These are phyloP conservation scores for Ibycter americanus DNA, from an alignment of 2,797 vertebrate species.

Conservation along the genomic window DNA sequence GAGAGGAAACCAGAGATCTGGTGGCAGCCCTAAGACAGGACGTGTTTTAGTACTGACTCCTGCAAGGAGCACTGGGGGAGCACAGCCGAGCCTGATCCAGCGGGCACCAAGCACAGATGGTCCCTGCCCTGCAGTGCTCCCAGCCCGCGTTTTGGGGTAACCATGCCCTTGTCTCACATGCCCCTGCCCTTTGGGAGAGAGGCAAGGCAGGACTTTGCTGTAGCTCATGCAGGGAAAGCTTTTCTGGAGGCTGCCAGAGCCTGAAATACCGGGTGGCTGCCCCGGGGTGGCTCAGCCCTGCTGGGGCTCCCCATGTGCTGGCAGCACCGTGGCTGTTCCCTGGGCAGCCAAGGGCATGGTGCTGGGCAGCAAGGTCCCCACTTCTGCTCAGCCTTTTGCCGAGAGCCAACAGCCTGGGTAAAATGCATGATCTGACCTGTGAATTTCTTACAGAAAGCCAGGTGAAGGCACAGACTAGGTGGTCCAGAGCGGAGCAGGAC, in stretches of 20 bases:
- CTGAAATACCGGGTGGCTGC: background rate
- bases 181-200: background rate
- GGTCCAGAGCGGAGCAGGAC: background rate
- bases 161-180: accelerated
- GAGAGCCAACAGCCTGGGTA: background rate
- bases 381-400: background rate
- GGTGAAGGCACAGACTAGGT: background rate
- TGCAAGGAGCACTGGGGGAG: background rate
- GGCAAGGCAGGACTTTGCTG: background rate
- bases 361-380: background rate
- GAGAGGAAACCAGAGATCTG: background rate
- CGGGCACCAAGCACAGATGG: background rate
- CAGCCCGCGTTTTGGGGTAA: background rate
- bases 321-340: accelerated
- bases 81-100: background rate
- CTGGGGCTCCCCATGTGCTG: background rate
- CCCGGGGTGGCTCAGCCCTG: accelerated
- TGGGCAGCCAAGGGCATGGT: background rate
- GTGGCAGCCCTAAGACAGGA: background rate
- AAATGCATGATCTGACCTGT: background rate
- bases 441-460: background rate
- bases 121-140: background rate
- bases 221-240: background rate
- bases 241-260: background rate
- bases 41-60: accelerated